Evolutionary conservation across 2,113 vertebrate species (phyloP).

Genomic region (Serinus canaria): DNA sequence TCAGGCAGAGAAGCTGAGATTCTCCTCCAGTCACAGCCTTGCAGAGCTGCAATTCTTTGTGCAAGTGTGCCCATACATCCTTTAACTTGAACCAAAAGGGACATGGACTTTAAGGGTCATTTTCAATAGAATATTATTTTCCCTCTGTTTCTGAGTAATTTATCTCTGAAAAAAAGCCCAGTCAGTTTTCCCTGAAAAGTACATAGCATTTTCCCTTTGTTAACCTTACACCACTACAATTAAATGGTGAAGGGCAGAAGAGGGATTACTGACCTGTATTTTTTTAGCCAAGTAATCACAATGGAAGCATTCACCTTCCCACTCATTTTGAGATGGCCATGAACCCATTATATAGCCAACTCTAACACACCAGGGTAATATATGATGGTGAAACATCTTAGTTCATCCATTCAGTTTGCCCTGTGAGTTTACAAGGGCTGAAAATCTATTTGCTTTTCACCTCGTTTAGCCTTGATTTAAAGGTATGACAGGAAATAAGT

Average conservation of each 20-base stretch:
- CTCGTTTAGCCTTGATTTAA: conserved; percentile 51
- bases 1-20: not conserved
- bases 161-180: not conserved
- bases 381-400: not conserved
- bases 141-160: not conserved
- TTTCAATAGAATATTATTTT: not conserved
- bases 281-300: conserved; percentile 51
- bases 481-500: conserved; percentile 10
- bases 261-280: not conserved
- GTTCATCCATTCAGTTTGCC: conserved; percentile 50
- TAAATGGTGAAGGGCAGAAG: not conserved
- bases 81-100: not conserved
- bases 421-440: conserved; percentile 39
- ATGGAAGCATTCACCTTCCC: conserved; percentile 46
- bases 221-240: not conserved
- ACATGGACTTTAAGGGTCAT: not conserved
- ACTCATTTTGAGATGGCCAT: conserved; percentile 16
- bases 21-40: not conserved
- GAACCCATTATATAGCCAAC: conserved; percentile 34
- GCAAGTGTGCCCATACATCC: not conserved
- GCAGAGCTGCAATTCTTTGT: not conserved
- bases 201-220: not conserved
- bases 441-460: conserved; percentile 42
- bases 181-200: not conserved
- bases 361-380: not conserved